Percentiles rank a stretch among this genome's conserved stretches.
Evolutionary conservation across 2,888 invertebrate species (phyloP).

Genomic region (Isotomurus palustris): DNA sequence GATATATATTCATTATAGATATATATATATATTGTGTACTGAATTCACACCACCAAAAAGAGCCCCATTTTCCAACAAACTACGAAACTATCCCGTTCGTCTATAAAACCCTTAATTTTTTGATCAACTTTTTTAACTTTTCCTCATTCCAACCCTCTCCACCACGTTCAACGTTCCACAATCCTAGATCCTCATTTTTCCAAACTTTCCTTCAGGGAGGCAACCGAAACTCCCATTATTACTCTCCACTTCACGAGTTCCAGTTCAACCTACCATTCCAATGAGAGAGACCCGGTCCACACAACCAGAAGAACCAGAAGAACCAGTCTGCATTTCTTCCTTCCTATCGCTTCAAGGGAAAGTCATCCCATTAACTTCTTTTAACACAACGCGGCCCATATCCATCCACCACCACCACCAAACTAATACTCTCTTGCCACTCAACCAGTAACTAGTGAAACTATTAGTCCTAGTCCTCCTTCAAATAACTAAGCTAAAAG

Average conservation of each 20-base stretch:
- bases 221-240: too few relatives aligned
- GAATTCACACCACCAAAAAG: background rate
- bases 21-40: too few relatives aligned
- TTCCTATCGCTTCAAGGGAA: background rate
- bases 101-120: conserved; percentile 19
- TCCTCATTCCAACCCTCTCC: conserved; percentile 1
- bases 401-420: too few relatives aligned
- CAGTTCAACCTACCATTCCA: background rate
- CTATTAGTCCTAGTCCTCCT: too few relatives aligned
- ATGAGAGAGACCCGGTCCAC: too few relatives aligned
- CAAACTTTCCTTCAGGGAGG: conserved; percentile 18
- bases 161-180: background rate
- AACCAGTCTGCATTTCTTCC: too few relatives aligned
- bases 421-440: too few relatives aligned
- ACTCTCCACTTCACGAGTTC: too few relatives aligned
- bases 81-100: background rate
- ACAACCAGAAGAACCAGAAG: too few relatives aligned
- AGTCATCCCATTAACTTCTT: background rate
- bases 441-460: too few relatives aligned
- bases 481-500: too few relatives aligned
- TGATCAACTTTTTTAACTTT: conserved; percentile 23
- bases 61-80: background rate
- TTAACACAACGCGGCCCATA: too few relatives aligned
- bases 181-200: conserved; percentile 11
- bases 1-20: background rate